Conservation (phyloP, 1,140 invertebrate genomes). For the Drosophila eugracilis region DNA sequence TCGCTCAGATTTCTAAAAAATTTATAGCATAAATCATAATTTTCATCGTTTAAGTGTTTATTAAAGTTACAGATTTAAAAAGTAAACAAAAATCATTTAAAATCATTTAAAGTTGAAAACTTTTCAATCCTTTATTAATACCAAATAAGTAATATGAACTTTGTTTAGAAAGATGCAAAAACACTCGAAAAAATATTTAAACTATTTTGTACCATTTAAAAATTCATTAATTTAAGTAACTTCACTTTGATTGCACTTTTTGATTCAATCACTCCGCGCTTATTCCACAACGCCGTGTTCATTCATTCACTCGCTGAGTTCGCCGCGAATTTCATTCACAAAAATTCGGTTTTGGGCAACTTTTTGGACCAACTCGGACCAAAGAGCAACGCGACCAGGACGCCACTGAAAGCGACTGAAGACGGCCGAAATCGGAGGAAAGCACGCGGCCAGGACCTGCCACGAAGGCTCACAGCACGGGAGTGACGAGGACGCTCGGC, state of each 20-base stretch:
- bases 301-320: conserved; percentile 46
- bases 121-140: too few species aligned
- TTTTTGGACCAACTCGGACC: conserved; percentile 52
- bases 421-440: conserved; percentile 38
- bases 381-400: conserved; percentile 58
- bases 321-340: conserved; percentile 53
- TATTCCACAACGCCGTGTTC: conserved; percentile 1
- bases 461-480: conserved; percentile 44
- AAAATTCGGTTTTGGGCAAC: conserved; percentile 49
- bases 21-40: too few species aligned
- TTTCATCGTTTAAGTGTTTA: too few species aligned
- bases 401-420: conserved; percentile 65
- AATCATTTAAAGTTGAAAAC: too few species aligned
- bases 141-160: too few species aligned
- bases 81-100: too few species aligned
- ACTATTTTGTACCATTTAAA: not conserved
- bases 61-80: too few species aligned
- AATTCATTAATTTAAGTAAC: conserved; percentile 5
- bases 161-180: not conserved
- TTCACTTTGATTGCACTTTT: conserved; percentile 12
- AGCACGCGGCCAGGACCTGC: conserved; percentile 47
- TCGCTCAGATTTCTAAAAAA: too few species aligned
- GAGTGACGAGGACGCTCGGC: conserved; percentile 56
- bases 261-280: conserved; percentile 17
- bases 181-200: not conserved